A percentile compares a stretch with the other conserved stretches of the same genome.
These are phyloP conservation scores for Callocephalon fimbriatum DNA, from an alignment of 2,113 vertebrate species.

Conservation along the genomic window DNA sequence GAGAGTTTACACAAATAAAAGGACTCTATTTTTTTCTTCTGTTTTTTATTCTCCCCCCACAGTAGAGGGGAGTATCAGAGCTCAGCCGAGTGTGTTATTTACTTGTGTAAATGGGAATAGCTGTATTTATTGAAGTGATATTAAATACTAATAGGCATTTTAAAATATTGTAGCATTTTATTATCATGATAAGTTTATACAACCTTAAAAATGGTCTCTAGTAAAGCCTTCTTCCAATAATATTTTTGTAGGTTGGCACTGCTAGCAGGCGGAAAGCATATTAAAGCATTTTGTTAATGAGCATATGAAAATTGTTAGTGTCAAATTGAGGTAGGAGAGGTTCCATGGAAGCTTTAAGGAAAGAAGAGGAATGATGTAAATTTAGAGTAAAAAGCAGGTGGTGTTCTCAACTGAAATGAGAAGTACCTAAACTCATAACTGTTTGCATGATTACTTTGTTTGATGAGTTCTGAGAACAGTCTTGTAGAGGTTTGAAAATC, in stretches of 20 bases:
- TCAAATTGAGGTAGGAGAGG: not conserved
- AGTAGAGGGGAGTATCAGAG: not conserved
- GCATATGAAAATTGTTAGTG: not conserved
- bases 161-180: not conserved
- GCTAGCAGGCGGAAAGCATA: not conserved
- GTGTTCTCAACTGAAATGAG: not conserved
- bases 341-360: not conserved
- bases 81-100: not conserved
- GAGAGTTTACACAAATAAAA: not conserved
- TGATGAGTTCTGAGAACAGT: not conserved
- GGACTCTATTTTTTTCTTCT: not conserved
- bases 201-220: not conserved
- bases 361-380: not conserved
- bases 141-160: not conserved
- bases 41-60: not conserved
- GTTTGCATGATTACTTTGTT: not conserved
- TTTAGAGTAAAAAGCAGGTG: constrained; percentile 13
- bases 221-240: not conserved
- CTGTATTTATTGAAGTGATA: not conserved
- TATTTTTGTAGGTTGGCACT: not conserved
- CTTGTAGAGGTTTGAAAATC: not conserved
- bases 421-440: not conserved
- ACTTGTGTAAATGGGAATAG: not conserved
- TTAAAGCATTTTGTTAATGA: not conserved
- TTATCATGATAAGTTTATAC: not conserved